Evolutionary conservation across 1,140 invertebrate species (phyloP).

Genomic region (Centruroides sculpturatus): DNA sequence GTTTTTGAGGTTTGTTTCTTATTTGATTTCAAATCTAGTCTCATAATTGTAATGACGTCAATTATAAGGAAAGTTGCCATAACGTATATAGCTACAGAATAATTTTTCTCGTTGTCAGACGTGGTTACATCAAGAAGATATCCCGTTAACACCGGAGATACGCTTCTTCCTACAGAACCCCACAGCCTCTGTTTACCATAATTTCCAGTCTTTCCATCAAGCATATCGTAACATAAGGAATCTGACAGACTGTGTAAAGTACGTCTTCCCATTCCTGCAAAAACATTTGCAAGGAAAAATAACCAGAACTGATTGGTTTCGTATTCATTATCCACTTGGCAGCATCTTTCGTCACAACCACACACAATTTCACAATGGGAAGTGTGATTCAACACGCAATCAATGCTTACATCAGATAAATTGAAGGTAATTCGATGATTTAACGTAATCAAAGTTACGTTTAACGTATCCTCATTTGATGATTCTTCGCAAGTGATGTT

Average conservation of each 20-base stretch:
- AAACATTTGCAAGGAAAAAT: background rate
- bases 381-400: too few relatives aligned
- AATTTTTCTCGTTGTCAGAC: slow-evolving; percentile 18
- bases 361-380: too few relatives aligned
- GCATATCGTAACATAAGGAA: slow-evolving; percentile 5
- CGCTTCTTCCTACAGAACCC: slow-evolving; percentile 8
- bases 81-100: background rate
- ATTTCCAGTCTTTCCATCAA: background rate
- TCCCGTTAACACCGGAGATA: background rate
- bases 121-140: slow-evolving; percentile 1
- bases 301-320: slow-evolving; percentile 1
- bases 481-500: too few relatives aligned
- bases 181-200: slow-evolving; percentile 8
- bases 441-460: too few relatives aligned
- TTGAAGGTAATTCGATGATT: too few relatives aligned
- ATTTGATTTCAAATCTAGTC: background rate
- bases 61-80: background rate
- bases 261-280: background rate
- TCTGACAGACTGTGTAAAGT: slow-evolving; percentile 3
- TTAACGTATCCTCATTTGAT: too few relatives aligned
- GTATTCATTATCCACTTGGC: too few relatives aligned
- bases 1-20: background rate
- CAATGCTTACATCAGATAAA: too few relatives aligned
- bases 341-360: too few relatives aligned
- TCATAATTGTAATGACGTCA: slow-evolving; percentile 1